These are phyloP conservation scores for Dynastes grantii DNA, from an alignment of 2,888 invertebrate species.

Conservation along the genomic window DNA sequence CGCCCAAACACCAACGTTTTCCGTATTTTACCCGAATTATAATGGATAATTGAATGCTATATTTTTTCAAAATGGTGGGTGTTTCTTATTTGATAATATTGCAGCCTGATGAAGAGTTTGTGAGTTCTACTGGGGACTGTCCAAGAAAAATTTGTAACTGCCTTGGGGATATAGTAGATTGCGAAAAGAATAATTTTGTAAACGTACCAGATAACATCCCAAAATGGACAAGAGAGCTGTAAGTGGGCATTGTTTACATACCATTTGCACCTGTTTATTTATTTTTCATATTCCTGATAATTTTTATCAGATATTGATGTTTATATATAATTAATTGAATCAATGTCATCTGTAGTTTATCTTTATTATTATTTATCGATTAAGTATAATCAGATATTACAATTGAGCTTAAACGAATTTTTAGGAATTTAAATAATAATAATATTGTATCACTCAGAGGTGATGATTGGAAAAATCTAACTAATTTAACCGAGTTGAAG, in stretches of 20 bases:
- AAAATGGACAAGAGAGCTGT: constrained; percentile 84
- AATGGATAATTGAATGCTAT: constrained; percentile 65
- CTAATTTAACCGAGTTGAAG: constrained; percentile 81
- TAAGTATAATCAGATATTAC: constrained; percentile 26
- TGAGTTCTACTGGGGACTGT: constrained; percentile 72
- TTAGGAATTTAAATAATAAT: constrained; percentile 82
- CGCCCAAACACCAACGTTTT: constrained; percentile 54
- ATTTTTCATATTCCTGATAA: constrained; percentile 51
- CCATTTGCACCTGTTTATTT: constrained; percentile 58
- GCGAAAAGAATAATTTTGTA: constrained; percentile 80
- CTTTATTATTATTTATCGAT: neutral
- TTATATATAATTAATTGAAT: constrained; percentile 22
- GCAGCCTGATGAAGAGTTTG: no score
- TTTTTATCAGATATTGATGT: constrained; percentile 19
- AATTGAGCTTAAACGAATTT: constrained; percentile 58
- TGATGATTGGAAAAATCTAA: constrained; percentile 82
- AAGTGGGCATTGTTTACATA: constrained; percentile 70
- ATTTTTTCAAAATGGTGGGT: constrained; percentile 71
- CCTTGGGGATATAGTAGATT: constrained; percentile 83
- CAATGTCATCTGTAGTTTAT: constrained; percentile 26
- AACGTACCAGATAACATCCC: constrained; percentile 82
- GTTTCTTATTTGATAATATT: constrained; percentile 67
- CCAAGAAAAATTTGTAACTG: constrained; percentile 80
- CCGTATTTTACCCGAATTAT: constrained; percentile 62
- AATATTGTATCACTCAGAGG: constrained; percentile 81